Evolutionary conservation across 1,140 invertebrate species (phyloP).

Genomic region (Lordiphosa clarofinis): DNA sequence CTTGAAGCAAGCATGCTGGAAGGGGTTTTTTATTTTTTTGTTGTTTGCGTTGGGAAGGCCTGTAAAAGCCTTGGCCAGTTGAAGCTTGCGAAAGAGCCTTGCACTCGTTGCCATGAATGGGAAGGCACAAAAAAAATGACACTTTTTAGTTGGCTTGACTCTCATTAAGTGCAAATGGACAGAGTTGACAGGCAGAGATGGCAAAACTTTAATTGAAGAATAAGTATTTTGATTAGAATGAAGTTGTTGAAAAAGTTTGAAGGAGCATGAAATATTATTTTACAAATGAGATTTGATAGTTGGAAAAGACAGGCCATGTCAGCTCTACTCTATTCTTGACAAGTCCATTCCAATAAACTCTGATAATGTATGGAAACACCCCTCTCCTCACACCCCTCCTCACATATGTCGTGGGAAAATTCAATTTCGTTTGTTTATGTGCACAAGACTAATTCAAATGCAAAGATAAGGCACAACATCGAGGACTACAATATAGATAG

Average conservation of each 20-base stretch:
- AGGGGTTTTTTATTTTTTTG: conserved; percentile 3
- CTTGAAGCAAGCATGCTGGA: conserved; percentile 1
- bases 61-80: conserved; percentile 9
- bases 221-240: conserved; percentile 2
- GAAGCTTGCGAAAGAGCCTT: conserved; percentile 5
- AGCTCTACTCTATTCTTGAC: too few species aligned
- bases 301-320: too few species aligned
- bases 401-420: conserved; percentile 46
- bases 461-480: conserved; percentile 68
- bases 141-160: conserved; percentile 17
- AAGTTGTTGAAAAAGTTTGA: conserved; percentile 2
- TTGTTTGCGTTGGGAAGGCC: conserved; percentile 3
- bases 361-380: conserved; percentile 10
- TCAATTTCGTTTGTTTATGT: conserved; percentile 70
- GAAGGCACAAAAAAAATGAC: not conserved
- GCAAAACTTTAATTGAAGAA: conserved; percentile 6
- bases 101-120: conserved; percentile 1
- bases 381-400: conserved; percentile 1
- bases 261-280: not conserved
- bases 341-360: conserved; percentile 8
- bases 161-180: conserved; percentile 3
- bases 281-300: too few species aligned
- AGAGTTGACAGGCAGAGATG: not conserved
- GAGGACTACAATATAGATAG: conserved; percentile 45
- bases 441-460: conserved; percentile 60